Conservation (phyloP, 1,140 invertebrate species). For the Helicoverpa armigera region DNA sequence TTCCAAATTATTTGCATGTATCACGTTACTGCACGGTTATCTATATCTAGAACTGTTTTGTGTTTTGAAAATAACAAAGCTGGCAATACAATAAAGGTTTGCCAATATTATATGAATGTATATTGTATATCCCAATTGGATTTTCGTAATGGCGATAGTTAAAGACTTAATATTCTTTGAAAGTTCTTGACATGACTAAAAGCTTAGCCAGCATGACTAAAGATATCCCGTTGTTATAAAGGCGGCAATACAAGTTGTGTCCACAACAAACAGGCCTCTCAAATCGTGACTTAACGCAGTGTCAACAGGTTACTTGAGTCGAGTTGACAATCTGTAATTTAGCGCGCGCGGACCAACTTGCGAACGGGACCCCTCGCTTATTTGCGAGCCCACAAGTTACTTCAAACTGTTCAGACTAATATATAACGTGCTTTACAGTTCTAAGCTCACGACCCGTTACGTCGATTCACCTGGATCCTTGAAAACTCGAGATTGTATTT, state of each 20-base stretch:
- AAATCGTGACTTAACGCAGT: conserved; percentile 62
- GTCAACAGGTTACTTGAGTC: conserved; percentile 85
- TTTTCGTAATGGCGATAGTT: background rate
- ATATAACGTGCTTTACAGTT: conserved; percentile 68
- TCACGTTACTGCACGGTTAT: conserved; percentile 46
- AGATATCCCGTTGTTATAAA: conserved; percentile 38
- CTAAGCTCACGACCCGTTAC: conserved; percentile 56
- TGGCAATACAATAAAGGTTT: too few species aligned
- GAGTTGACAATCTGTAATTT: conserved; percentile 84
- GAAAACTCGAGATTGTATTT: conserved; percentile 41
- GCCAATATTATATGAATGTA: too few species aligned
- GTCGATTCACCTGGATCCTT: conserved; percentile 61
- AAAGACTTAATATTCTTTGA: background rate
- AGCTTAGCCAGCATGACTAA: conserved; percentile 32
- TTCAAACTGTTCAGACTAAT: conserved; percentile 81
- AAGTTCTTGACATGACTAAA: conserved; percentile 16
- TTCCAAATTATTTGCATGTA: conserved; percentile 68
- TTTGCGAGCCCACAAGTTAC: conserved; percentile 80
- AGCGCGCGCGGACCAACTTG: conserved; percentile 73
- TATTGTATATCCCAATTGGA: background rate
- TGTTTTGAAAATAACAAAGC: too few species aligned
- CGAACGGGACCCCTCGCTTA: conserved; percentile 73
- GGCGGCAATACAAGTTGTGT: conserved; percentile 40
- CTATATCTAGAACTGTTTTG: too few species aligned
- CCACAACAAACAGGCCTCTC: conserved; percentile 60